Conservation (phyloP, 1,140 invertebrate genomes). For the Xylocopa sonorina region DNA sequence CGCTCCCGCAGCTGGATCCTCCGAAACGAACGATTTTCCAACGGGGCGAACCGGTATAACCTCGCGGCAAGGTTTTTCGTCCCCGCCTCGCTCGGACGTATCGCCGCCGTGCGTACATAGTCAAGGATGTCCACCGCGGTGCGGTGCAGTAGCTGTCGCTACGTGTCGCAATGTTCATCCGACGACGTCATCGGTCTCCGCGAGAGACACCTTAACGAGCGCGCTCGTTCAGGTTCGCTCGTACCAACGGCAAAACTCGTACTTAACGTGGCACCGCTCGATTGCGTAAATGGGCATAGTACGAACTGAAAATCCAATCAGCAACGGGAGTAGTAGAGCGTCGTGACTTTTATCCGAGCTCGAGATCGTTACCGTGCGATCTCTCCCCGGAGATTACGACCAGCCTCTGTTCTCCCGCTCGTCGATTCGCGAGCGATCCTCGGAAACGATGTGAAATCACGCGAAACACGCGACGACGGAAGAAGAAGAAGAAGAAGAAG, state of each 20-base stretch:
- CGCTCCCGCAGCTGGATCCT: neutral
- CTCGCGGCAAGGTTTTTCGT: conserved; percentile 45
- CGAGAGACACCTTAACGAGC: conserved; percentile 74
- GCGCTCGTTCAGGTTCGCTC: conserved; percentile 57
- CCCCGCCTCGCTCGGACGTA: too few relatives aligned
- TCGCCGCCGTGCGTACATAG: conserved; percentile 58
- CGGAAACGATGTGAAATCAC: conserved; percentile 26
- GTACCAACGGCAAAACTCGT: conserved; percentile 25
- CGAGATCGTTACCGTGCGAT: neutral
- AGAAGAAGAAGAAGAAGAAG: neutral
- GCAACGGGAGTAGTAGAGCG: neutral
- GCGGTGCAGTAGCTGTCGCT: conserved; percentile 60
- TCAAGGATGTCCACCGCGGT: conserved; percentile 73
- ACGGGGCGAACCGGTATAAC: neutral
- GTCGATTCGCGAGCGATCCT: neutral
- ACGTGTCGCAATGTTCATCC: conserved; percentile 64
- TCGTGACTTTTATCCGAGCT: neutral
- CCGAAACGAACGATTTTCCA: too few relatives aligned
- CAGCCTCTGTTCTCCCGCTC: too few relatives aligned
- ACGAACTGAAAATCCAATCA: neutral
- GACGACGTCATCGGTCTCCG: conserved; percentile 64
- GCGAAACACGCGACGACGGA: conserved; percentile 33
- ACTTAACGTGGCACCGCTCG: conserved; percentile 29
- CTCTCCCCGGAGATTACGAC: neutral
- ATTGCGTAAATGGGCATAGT: conserved; percentile 37